These are phyloP conservation scores for Trichopria drosophilae DNA, from an alignment of 2,888 invertebrate genomes.

Conservation along the genomic window DNA sequence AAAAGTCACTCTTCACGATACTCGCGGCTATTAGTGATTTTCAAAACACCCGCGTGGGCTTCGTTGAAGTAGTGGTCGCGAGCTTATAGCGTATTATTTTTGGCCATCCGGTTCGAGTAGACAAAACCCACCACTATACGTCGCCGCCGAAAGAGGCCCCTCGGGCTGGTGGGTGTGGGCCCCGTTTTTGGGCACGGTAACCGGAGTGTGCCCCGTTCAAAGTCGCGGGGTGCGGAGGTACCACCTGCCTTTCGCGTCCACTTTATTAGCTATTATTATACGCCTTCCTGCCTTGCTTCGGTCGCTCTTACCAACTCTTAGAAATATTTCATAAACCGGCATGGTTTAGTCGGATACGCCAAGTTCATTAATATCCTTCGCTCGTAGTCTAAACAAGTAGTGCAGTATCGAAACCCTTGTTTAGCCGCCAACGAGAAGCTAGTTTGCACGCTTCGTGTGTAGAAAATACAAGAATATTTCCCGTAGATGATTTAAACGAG, in stretches of 20 bases:
- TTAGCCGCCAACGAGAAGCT: background rate
- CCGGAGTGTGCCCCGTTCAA: conserved; percentile 45
- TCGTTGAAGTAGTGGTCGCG: conserved; percentile 35
- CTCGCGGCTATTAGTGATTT: too few relatives aligned
- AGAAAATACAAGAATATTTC: too few relatives aligned
- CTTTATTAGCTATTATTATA: conserved; percentile 58
- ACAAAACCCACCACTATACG: conserved; percentile 41
- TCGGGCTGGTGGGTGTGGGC: conserved; percentile 45
- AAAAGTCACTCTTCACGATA: too few relatives aligned
- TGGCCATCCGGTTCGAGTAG: conserved; percentile 42
- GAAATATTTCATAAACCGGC: conserved; percentile 53
- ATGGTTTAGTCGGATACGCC: conserved; percentile 40
- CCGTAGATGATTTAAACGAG: too few relatives aligned
- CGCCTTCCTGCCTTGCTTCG: conserved; percentile 41
- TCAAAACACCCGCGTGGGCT: conserved; percentile 24
- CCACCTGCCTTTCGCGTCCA: conserved; percentile 39
- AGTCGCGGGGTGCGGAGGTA: conserved; percentile 32
- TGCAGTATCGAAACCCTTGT: conserved; percentile 22
- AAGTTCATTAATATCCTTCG: conserved; percentile 50
- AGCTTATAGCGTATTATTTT: conserved; percentile 37
- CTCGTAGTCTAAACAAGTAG: conserved; percentile 52
- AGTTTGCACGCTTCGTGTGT: too few relatives aligned
- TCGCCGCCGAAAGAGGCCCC: too few relatives aligned
- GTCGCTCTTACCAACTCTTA: conserved; percentile 38
- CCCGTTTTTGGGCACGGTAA: conserved; percentile 38